Percentiles rank a stretch among this genome's conserved stretches.
Evolutionary conservation across 2,888 invertebrate genomes (phyloP).

Genomic region (Corythucha ciliata): DNA sequence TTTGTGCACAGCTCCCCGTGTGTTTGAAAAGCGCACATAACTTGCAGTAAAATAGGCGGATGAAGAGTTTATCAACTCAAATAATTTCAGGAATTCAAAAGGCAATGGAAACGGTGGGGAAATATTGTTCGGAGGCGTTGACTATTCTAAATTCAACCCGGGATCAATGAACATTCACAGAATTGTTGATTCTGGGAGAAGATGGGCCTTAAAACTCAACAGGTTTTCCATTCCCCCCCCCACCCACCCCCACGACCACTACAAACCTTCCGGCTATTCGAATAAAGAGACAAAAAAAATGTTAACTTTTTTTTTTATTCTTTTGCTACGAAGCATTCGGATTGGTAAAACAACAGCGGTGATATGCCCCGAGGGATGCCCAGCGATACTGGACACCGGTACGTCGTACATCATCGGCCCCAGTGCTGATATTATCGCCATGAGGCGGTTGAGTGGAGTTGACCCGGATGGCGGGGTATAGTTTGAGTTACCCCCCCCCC

Average conservation of each 20-base stretch:
- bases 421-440: neutral
- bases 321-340: neutral
- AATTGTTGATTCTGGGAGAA: neutral
- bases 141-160: neutral
- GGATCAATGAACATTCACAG: conserved; percentile 6
- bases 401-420: conserved; percentile 6
- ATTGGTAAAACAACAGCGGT: too few species aligned
- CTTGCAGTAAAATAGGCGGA: too few species aligned
- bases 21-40: too few species aligned
- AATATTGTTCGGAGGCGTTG: conserved; percentile 9
- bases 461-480: neutral
- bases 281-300: conserved; percentile 1
- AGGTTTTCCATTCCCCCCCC: neutral
- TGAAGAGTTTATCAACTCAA: too few species aligned
- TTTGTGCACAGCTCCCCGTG: too few species aligned
- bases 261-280: too few species aligned
- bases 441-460: neutral
- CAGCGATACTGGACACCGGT: conserved; percentile 2
- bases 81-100: neutral
- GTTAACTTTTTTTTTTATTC: neutral
- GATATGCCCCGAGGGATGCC: neutral
- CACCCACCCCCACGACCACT: too few species aligned
- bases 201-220: conserved; percentile 2
- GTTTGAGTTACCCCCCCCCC: too few species aligned
- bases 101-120: conserved; percentile 5